Base-by-base conservation (phyloP, 2,797 vertebrate genomes). In the Acestrorhynchus altus region DNA sequence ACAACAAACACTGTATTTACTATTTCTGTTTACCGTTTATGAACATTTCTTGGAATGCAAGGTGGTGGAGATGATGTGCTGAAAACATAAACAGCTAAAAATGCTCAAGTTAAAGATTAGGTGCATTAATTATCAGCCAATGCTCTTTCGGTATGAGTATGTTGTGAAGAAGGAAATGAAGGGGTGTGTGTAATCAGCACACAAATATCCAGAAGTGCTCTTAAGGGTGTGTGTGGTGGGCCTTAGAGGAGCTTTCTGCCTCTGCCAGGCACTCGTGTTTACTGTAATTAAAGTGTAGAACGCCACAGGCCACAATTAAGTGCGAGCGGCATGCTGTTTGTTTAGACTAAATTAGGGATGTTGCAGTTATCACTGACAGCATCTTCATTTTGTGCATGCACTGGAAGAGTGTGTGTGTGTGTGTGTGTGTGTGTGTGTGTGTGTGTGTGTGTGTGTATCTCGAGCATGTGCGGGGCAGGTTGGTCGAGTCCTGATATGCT, bases 401-500 rank as follows among this genome's bases (percentile, higher is more conserved):
- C 8, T 46, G 11, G 61, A 59, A 66, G 70, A n/a, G n/a, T n/a
- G n/a, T n/a, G n/a, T 56, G 35, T 60, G 22, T 60, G 54, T 70
- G 82, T 78, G 70, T 79, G 70, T 35, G 13, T 64, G 64, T 71
- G 73, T 51, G 31, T 66, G 28, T 61, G 57, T 69, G 82, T 77
- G 71, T 70, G 81, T 81, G 54, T 40, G 10, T 63, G 78, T 69
- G 76, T 71, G 85, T 87, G 63, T 78, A 80, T 74, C 87, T 85
- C 73, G 84, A 85, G 88, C 83, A 83, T 84, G 87, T 86, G 88
- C 84, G 87, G 86, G 89, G 86, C 89, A 85, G 71, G 76, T 78
- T 89, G 88, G 90, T 92, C 84, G 84, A 91, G 89, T 88, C 87
- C 88, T 89, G 90, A 91, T 94, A 91, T 94, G 93, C 92, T 94